These are phyloP conservation scores for Archaeoteleia sp. DNA, from an alignment of 2,888 invertebrate genomes.

Conservation along the genomic window DNA sequence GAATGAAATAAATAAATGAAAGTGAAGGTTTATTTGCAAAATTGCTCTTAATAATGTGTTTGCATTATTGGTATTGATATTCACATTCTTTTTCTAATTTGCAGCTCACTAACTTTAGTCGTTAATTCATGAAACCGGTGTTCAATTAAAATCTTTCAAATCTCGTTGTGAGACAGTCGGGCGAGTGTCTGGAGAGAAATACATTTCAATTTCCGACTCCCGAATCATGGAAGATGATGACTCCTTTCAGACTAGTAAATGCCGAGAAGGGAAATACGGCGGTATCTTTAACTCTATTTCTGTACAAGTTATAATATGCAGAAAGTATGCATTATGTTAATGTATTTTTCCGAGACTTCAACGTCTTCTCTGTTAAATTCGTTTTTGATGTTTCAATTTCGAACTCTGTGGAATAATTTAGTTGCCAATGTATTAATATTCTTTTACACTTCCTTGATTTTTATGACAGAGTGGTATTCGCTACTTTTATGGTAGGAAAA, in stretches of 20 bases:
- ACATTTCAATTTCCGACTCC: background rate
- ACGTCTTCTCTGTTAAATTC: background rate
- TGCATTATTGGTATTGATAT: too few relatives aligned
- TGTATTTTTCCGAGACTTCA: constrained; percentile 1
- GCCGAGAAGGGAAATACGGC: background rate
- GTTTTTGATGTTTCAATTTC: background rate
- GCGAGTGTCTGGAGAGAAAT: background rate
- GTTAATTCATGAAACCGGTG: background rate
- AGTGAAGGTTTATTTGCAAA: too few relatives aligned
- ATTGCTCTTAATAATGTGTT: too few relatives aligned
- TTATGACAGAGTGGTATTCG: too few relatives aligned
- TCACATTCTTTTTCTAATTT: constrained; percentile 1
- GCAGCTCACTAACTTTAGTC: background rate
- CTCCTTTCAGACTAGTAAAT: background rate
- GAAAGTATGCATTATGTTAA: constrained; percentile 1
- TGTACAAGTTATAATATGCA: constrained; percentile 2
- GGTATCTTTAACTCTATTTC: constrained; percentile 1
- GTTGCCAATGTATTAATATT: background rate
- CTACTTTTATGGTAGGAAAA: too few relatives aligned
- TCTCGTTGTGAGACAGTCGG: background rate
- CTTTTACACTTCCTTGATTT: too few relatives aligned
- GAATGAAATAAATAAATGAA: too few relatives aligned
- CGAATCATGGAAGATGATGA: background rate
- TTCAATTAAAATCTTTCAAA: constrained; percentile 3
- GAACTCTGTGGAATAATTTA: background rate